Base-by-base conservation (phyloP, 2,113 vertebrate genomes). In the Naja naja region DNA sequence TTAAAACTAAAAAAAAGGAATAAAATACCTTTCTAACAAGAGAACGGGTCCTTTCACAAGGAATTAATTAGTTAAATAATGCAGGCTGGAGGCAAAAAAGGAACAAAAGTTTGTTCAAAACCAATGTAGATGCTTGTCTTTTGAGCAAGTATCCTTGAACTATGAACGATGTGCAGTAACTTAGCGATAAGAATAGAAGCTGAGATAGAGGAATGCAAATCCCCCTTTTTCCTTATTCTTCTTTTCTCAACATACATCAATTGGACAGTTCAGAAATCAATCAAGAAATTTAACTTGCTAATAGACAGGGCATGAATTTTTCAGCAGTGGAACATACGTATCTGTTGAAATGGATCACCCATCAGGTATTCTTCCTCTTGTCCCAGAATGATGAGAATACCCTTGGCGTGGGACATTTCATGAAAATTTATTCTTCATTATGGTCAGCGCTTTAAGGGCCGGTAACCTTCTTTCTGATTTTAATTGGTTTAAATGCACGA, bases 401-500 rank as follows among this genome's bases (percentile, higher is more conserved):
- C 93, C 90, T 92, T 8, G 49, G 92, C 91, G 64, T 18, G 14
- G 56, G 92, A 53, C 87, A 91, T 95, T 94, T 95, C 87, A 47
- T 93, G 30, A 87, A 92, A 87, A 92, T 95, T 94, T 93, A 94
- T 92, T 95, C 91, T 43, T 91, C 43, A 34, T 5, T 11, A 47
- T 58, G 90, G 52, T 91, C 90, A 95, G 96, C 94, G 89, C 89
- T 69, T 92, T 0, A 43, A 91, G 87, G n/a, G 87, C 39, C 47
- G 89, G 95, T 95, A 94, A 95, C 89, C 87, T 94, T 90, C 90
- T 95, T 96, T 95, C 90, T 94, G 91, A 91, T 93, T 89, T 95
- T 94, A 88, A 94, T 96, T 92, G 93, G 94, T 94, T 89, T 86
- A 88, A 94, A 95, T 39, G 27, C 39, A 81, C 43, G 53, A 89